Evolutionary conservation across 2,797 vertebrate species (phyloP).

Genomic region (Catostomus latipinnis): DNA sequence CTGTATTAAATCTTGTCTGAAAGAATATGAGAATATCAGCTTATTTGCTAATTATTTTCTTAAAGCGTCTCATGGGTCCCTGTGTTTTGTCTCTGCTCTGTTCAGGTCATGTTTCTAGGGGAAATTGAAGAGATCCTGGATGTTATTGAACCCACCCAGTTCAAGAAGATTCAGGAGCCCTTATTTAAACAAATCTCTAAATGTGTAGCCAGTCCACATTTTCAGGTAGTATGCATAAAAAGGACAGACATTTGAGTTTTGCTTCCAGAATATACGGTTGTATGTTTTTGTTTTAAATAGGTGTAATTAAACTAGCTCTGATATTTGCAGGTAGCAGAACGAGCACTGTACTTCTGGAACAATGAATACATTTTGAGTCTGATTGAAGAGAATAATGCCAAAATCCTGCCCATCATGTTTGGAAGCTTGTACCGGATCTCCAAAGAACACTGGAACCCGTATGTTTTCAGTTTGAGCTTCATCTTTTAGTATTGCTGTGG

Average conservation of each 20-base stretch:
- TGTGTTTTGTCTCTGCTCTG: slow-evolving; percentile 3
- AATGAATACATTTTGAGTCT: slow-evolving; percentile 98
- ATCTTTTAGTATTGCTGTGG: neutral
- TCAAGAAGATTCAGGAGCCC: slow-evolving; percentile 96
- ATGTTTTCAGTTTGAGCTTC: slow-evolving; percentile 68
- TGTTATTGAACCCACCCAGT: slow-evolving; percentile 67
- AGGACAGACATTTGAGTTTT: too few relatives aligned
- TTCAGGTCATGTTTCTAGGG: slow-evolving; percentile 96
- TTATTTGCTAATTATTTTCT: neutral
- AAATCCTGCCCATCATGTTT: slow-evolving; percentile 96
- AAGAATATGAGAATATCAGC: too few relatives aligned
- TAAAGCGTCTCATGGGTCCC: neutral
- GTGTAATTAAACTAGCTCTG: slow-evolving; percentile 5
- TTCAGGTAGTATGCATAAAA: slow-evolving; percentile 83
- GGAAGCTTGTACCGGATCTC: slow-evolving; percentile 96
- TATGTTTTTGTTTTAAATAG: too few relatives aligned
- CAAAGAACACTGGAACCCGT: slow-evolving; percentile 99
- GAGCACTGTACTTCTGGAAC: slow-evolving; percentile 98
- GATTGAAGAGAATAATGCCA: slow-evolving; percentile 97
- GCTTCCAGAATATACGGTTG: too few relatives aligned
- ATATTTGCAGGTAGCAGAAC: slow-evolving; percentile 89
- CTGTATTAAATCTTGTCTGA: too few relatives aligned
- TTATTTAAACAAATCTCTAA: slow-evolving; percentile 96
- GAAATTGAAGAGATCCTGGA: slow-evolving; percentile 98
- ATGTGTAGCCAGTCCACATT: slow-evolving; percentile 96